These are phyloP conservation scores for Tetrapedia diversipes DNA, from an alignment of 2,888 invertebrate genomes.

Conservation along the genomic window DNA sequence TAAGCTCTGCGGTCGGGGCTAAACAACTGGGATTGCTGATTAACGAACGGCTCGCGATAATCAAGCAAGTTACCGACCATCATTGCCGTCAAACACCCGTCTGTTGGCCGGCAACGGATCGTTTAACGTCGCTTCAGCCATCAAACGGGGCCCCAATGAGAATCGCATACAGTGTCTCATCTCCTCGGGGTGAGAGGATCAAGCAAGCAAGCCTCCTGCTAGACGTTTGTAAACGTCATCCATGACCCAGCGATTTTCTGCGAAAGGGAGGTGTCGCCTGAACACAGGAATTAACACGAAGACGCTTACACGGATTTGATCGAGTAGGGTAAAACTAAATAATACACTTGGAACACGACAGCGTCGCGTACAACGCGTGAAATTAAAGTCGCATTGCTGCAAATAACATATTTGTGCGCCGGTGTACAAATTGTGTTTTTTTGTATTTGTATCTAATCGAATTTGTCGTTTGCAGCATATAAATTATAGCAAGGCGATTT, in stretches of 20 bases:
- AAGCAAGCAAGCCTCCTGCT: slow-evolving; percentile 32
- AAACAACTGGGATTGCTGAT: slow-evolving; percentile 61
- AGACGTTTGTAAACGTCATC: slow-evolving; percentile 29
- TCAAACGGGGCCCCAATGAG: slow-evolving; percentile 50
- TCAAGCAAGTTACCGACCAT: slow-evolving; percentile 54
- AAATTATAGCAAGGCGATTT: too few relatives aligned
- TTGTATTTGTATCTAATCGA: too few relatives aligned
- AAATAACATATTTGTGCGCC: too few relatives aligned
- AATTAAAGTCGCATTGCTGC: too few relatives aligned
- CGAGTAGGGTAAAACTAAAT: too few relatives aligned
- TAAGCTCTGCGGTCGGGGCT: slow-evolving; percentile 41
- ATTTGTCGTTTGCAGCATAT: too few relatives aligned
- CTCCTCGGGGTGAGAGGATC: neutral
- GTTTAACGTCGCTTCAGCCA: slow-evolving; percentile 58
- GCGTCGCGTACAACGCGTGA: too few relatives aligned
- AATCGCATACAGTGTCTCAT: slow-evolving; percentile 15
- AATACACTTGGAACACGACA: too few relatives aligned
- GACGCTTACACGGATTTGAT: neutral
- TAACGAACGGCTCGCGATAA: slow-evolving; percentile 62
- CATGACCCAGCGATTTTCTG: slow-evolving; percentile 24
- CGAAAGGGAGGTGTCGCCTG: neutral
- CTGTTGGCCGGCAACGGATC: slow-evolving; percentile 37
- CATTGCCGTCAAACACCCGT: slow-evolving; percentile 46
- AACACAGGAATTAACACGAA: neutral
- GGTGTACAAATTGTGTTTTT: too few relatives aligned